These are phyloP conservation scores for Caenorhabditis briggsae DNA, from an alignment of 1,140 invertebrate species.

Conservation along the genomic window DNA sequence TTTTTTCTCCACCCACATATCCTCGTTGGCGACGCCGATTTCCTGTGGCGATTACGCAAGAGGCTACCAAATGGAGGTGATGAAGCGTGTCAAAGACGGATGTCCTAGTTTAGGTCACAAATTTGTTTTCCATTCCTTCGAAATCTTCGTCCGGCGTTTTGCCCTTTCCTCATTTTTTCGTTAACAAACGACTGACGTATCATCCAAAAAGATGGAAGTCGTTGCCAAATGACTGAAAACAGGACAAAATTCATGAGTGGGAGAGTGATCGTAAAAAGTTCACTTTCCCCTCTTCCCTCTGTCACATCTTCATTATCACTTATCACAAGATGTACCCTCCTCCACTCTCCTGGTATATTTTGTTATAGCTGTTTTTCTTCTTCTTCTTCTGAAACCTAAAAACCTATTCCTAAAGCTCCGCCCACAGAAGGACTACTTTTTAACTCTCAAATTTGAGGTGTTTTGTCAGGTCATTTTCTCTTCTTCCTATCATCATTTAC, in stretches of 20 bases:
- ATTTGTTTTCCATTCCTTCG: background rate
- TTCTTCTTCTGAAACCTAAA: background rate
- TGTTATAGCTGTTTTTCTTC: conserved; percentile 9
- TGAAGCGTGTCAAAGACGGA: conserved; percentile 51
- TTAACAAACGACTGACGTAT: conserved; percentile 15
- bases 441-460: background rate
- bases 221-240: conserved; percentile 44
- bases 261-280: conserved; percentile 51
- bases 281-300: conserved; percentile 43
- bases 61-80: conserved; percentile 49
- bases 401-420: conserved; percentile 7
- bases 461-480: background rate
- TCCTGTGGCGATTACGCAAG: conserved; percentile 44
- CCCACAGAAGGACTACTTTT: background rate
- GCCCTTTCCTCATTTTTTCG: background rate
- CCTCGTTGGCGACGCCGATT: conserved; percentile 32
- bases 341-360: background rate
- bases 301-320: conserved; percentile 52
- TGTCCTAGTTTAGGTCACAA: conserved; percentile 54
- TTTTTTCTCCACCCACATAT: conserved; percentile 1
- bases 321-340: conserved; percentile 43
- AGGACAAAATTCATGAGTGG: conserved; percentile 43
- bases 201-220: conserved; percentile 29
- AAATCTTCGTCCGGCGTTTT: conserved; percentile 4
- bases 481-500: background rate